These are phyloP conservation scores for Cerceris ruficornis DNA, from an alignment of 2,888 invertebrate genomes.

Conservation along the genomic window DNA sequence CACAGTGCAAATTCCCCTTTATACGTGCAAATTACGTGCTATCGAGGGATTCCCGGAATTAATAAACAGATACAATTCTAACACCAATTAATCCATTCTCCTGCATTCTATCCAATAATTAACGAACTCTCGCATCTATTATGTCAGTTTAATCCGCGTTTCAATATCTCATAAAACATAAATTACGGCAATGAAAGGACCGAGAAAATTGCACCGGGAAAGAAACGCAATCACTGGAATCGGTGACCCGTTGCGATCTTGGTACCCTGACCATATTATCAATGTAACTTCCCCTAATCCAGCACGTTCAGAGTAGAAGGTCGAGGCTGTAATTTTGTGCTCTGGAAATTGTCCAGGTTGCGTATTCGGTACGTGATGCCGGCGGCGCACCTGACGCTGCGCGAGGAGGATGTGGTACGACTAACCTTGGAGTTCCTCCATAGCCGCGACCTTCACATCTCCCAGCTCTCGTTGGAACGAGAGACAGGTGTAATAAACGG, in stretches of 20 bases:
- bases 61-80: conserved; percentile 3
- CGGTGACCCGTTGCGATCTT: neutral
- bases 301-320: conserved; percentile 6
- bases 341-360: conserved; percentile 73
- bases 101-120: neutral
- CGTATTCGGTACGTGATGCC: conserved; percentile 87
- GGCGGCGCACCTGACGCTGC: conserved; percentile 91
- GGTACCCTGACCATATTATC: conserved; percentile 10
- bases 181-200: too few relatives aligned
- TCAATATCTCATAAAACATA: neutral
- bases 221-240: too few relatives aligned
- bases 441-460: conserved; percentile 95
- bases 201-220: too few relatives aligned
- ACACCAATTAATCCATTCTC: neutral
- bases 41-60: neutral
- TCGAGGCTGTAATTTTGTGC: conserved; percentile 43
- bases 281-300: neutral
- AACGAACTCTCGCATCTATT: too few relatives aligned
- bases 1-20: neutral
- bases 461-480: conserved; percentile 94
- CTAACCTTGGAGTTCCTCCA: conserved; percentile 93
- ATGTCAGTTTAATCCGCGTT: neutral
- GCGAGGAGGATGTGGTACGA: conserved; percentile 94
- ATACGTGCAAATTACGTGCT: too few relatives aligned
- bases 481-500: conserved; percentile 98